Evolutionary conservation across 2,797 vertebrate species (phyloP).

Genomic region (Ceryle rudis): DNA sequence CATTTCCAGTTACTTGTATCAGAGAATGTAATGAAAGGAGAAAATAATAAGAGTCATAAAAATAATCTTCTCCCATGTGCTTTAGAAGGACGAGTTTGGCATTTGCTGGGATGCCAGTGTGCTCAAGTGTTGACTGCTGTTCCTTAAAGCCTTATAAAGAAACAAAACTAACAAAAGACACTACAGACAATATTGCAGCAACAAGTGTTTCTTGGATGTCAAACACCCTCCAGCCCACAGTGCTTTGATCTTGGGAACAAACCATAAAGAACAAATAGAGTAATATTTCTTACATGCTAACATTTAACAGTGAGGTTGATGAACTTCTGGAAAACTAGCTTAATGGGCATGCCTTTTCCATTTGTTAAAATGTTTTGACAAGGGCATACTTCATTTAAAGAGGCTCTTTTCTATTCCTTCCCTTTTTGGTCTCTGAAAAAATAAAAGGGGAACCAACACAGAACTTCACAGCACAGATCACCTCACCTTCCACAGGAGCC

Average conservation of each 20-base stretch:
- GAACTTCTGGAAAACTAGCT: conserved; percentile 72
- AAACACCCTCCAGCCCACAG: conserved; percentile 32
- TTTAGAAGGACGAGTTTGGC: neutral
- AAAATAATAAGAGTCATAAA: conserved; percentile 26
- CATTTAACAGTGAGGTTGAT: conserved; percentile 62
- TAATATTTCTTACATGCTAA: conserved; percentile 62
- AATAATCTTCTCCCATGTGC: conserved; percentile 1
- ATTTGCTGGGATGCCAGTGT: conserved; percentile 42
- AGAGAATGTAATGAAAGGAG: neutral
- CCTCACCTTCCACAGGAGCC: conserved; percentile 39
- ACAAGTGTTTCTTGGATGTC: conserved; percentile 53
- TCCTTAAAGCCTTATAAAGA: conserved; percentile 72
- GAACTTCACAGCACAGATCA: conserved; percentile 18
- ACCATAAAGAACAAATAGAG: conserved; percentile 64
- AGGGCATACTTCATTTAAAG: conserved; percentile 68
- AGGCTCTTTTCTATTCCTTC: conserved; percentile 56
- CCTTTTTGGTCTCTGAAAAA: conserved; percentile 54
- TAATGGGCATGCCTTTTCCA: conserved; percentile 59
- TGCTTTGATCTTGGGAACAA: conserved; percentile 69
- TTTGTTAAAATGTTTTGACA: conserved; percentile 75
- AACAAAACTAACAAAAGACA: conserved; percentile 63
- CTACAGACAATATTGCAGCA: conserved; percentile 40
- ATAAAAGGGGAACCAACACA: conserved; percentile 20
- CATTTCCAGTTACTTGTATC: conserved; percentile 31
- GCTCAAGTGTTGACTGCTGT: conserved; percentile 54